Base-by-base conservation (phyloP, 2,888 invertebrate genomes). In the Drosophila niveifrons region DNA sequence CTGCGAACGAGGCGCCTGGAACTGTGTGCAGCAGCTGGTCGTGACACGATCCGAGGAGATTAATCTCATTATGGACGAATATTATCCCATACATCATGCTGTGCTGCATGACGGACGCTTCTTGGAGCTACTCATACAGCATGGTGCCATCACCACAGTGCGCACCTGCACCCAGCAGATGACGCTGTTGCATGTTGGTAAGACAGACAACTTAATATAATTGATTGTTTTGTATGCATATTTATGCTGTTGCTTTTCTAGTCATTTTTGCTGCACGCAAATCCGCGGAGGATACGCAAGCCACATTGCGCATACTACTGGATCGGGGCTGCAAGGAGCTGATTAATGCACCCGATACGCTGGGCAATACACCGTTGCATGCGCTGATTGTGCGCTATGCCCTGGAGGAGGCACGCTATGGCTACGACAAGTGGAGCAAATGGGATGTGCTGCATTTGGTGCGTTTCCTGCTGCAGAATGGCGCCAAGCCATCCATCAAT, bases 41-140 rank as follows among this genome's bases (percentile, higher is more conserved):
- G 93, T 94, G 2, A 94, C 95, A 75, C 90, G 95, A 43, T 94
- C 94, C 39, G 95, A 95, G 78, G 95, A 95, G 91, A 95, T 96
- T 50, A 95, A 95, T 91, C 93, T 95, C 70, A 94, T 95, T 64
- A 95, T 94, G 90, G 95, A 96, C 87, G 96, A 96, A 92, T 96
- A 96, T 90, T 96, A 95, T 90, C 96, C 96, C n/a, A 95, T 96
- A 66, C 95, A 96, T 91, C 95, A 95, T 88, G 95, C 96, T 11
- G 95, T 95, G 15, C 93, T 95, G 28, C 96, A 96, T 90, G 95
- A 96, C 75, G 94, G 94, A 51, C 94, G 95, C 83, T 96, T 96
- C 91, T 93, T 95, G 51, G 95, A 95, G 84, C 90, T 95, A 67
- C 91, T 95, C 47, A 94, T 95, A 69, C 93, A 93, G 69, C 94